Conservation (phyloP, 2,888 invertebrate genomes). For the Oscheius sp. region DNA sequence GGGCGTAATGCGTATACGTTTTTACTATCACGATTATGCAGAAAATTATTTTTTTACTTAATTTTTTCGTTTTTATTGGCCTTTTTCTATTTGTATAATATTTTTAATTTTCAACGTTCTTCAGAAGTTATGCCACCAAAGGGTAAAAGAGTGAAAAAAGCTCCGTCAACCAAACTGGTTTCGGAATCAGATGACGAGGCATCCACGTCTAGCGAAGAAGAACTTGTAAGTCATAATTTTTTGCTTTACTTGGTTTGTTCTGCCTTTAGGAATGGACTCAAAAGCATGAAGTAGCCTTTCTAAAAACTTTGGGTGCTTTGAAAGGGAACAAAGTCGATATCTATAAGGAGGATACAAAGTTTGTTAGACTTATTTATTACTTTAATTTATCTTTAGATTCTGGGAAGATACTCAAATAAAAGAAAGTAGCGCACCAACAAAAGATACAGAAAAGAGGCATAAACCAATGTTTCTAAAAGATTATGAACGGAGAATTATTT, state of each 20-base stretch:
- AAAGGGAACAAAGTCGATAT: conserved; percentile 87
- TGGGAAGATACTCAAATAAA: conserved; percentile 1
- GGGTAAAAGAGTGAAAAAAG: too few species aligned
- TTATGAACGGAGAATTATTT: conserved; percentile 81
- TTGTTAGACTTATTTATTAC: too few species aligned
- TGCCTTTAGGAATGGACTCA: conserved; percentile 77
- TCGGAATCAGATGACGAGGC: conserved; percentile 10
- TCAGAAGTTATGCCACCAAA: background rate
- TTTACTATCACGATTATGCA: too few species aligned
- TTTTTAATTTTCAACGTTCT: too few species aligned
- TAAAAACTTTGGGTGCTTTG: conserved; percentile 83
- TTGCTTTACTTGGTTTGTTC: too few species aligned
- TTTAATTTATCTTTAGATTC: conserved; percentile 13
- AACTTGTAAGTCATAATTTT: conserved; percentile 9
- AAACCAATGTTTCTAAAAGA: conserved; percentile 80
- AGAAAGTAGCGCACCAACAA: conserved; percentile 26
- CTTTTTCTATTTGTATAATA: too few species aligned
- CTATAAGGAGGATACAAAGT: conserved; percentile 79
- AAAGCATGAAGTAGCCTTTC: conserved; percentile 84
- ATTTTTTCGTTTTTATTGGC: too few species aligned
- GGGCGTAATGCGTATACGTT: too few species aligned
- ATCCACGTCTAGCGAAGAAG: conserved; percentile 26
- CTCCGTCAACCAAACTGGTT: too few species aligned
- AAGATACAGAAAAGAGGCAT: conserved; percentile 71
- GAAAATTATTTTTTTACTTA: too few species aligned